Evolutionary conservation across 30 jellyfish, hydroid and myxozoan genomes (phyloP), one percentile per base, ranked within the genome.

Genomic region (Aurelia sp.): DNA sequence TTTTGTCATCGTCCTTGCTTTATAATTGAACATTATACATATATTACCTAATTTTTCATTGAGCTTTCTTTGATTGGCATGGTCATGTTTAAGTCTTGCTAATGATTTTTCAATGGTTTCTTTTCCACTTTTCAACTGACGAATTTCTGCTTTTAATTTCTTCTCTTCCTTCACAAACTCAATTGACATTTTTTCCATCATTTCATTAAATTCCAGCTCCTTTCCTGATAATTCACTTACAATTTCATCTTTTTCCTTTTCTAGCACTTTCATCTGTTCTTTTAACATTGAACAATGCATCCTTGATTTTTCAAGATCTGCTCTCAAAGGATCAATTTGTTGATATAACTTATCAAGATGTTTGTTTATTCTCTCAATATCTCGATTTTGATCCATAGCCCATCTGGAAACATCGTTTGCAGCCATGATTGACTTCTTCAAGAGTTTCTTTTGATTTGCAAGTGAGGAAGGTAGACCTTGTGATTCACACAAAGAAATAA

Each of bases 381-480:
- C 98, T 31, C 88, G 81, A 20, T 82, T 86, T 67, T 86, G 98
- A 50, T 86, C 98, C 4, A 66, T 80, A 27, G 91, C 63, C 98
- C 98, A 92, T 41, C 87, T 73, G 11, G 77, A 41, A 13, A 87
- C 91, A 84, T 92, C 96, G 13, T 83, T 22, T 30, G 92, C 91
- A 18, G 95, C 90, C 98, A 92, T 86, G 16, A 78, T 76, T 15
- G 93, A 79, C 44, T 92, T 70, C 82, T 78, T 79, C 69, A 85
- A 52, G 30, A 80, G 72, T 44, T 74, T 81, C 66, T 92, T 86
- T 80, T 92, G 96, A 52, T 81, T 92, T 17, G 96, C 87, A 20
- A 92, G 81, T 47, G 94, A 70, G 11, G 98, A 92, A 16, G 92
- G 96, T 66, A 92, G 83, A n/a, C 94, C 96, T 65, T 92, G 98